Evolutionary conservation across 2,797 vertebrate genomes (phyloP), one percentile per base, ranked within the genome.

Genomic region (Xenentodon cancila): DNA sequence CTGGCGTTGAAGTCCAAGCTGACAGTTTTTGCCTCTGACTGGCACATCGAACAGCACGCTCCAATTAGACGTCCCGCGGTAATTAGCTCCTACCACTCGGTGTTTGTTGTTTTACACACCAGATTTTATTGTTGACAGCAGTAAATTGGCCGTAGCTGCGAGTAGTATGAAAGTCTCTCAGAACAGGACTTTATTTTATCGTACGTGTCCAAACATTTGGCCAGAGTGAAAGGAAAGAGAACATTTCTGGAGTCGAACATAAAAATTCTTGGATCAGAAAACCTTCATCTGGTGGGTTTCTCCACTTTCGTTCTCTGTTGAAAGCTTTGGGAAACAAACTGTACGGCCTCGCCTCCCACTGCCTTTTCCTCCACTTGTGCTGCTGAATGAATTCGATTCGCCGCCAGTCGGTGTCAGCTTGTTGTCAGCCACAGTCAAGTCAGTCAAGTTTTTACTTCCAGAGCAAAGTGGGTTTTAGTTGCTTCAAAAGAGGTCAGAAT

Each of bases 61-160:
- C 32, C 57, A 51, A 42, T 56, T 25, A 60, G 70, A 69, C 47
- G 56, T 37, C 47, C 51, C 43, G 58, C 25, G 56, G 44, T 48
- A 64, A 80, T 65, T 74, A 71, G 51, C 53, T 52, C 16, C 37
- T 49, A 27, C 79, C 55, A 66, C 40, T 60, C 16, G n/a, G 8
- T 30, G 4, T 16, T 27, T 48, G 15, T 55, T 58, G 9, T 60
- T 62, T 18, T 21, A 25, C 44, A 12, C 18, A 21, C 44, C 11
- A 22, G 7, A n/a, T 49, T 54, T 60, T 47, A 51, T 37, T 51
- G 50, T 56, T 7, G 9, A 22, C 6, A 4, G 25, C n/a, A n/a
- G 16, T n/a, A 7, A 20, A 37, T 12, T 25, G 19, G 25, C 43
- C 7, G 9, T 20, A 59, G 44, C 8, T 54, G 18, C 16, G n/a